Conservation (phyloP, 2,797 vertebrate genomes). For the Ispidina lecontei region DNA sequence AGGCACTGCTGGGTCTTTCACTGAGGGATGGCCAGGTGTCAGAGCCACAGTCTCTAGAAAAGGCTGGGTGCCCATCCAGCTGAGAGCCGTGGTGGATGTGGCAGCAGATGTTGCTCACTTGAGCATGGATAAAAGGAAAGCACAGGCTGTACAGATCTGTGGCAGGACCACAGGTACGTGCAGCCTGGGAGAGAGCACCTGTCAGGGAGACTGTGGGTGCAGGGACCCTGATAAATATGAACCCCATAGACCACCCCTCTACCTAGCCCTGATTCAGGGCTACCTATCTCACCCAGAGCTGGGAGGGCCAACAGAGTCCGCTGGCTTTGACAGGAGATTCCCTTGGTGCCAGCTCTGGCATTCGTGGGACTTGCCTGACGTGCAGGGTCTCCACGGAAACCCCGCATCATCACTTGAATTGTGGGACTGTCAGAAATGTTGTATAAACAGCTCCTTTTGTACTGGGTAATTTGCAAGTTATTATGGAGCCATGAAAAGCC, state of each 20-base stretch:
- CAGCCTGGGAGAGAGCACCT: not conserved
- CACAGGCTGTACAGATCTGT: not conserved
- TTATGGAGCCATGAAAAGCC: constrained; percentile 63
- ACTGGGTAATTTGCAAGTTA: constrained; percentile 65
- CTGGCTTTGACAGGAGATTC: constrained; percentile 1
- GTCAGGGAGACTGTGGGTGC: not conserved
- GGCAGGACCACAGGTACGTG: not conserved
- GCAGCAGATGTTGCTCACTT: not conserved
- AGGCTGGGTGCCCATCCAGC: not conserved
- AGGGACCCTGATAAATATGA: not conserved
- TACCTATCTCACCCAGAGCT: not conserved
- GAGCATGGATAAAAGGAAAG: not conserved
- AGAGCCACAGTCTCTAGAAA: not conserved
- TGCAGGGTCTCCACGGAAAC: constrained; percentile 62
- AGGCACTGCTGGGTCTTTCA: not conserved
- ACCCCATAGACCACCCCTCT: not conserved
- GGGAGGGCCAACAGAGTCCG: not conserved
- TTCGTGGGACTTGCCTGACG: constrained; percentile 17
- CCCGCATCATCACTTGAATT: constrained; percentile 1
- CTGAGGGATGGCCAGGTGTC: not conserved
- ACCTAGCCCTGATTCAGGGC: not conserved
- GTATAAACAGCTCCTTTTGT: constrained; percentile 69
- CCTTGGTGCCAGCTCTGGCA: constrained; percentile 7
- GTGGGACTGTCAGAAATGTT: constrained; percentile 61
- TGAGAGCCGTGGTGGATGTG: not conserved